phyloP scores from a whole-genome alignment of 2,888 invertebrate species.

The Lymantria monacha region DNA sequence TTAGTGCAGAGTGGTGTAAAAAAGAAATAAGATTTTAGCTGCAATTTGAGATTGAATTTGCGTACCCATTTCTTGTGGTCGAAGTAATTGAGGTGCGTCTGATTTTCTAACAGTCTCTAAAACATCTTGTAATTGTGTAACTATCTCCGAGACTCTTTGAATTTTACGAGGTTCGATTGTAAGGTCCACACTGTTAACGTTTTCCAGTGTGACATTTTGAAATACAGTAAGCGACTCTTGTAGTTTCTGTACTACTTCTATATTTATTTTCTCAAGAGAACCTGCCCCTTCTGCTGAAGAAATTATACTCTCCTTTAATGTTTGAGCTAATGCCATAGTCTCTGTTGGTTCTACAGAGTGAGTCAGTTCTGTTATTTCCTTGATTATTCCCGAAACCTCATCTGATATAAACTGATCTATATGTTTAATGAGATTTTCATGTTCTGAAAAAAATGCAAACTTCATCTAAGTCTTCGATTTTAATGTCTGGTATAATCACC shows the following conservation, averaged over 20 bases:
- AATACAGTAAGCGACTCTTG: conserved; percentile 37
- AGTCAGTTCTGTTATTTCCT: conserved; percentile 24
- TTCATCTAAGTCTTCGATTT: background rate
- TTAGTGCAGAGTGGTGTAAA: too few species aligned
- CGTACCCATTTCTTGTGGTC: conserved; percentile 20
- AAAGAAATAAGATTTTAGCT: too few species aligned
- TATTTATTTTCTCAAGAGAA: conserved; percentile 10
- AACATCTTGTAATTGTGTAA: conserved; percentile 49
- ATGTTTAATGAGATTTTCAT: conserved; percentile 28
- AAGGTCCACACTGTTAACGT: conserved; percentile 27
- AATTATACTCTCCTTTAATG: conserved; percentile 29
- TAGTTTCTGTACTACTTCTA: conserved; percentile 33
- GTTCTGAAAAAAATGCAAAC: conserved; percentile 23
- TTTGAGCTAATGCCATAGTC: conserved; percentile 18
- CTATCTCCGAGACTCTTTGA: conserved; percentile 40
- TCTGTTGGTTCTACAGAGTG: conserved; percentile 28
- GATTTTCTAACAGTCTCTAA: conserved; percentile 28
- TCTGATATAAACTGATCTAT: conserved; percentile 39
- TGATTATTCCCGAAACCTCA: conserved; percentile 28
- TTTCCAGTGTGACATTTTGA: conserved; percentile 39
- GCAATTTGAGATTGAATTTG: too few species aligned
- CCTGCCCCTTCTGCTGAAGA: conserved; percentile 12
- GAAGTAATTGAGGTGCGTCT: conserved; percentile 15
- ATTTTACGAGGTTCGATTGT: conserved; percentile 24
- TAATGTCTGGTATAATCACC: too few species aligned